Evolutionary conservation across 2,888 invertebrate genomes (phyloP), one percentile per base, ranked within the genome.

Genomic region (Stenurella melanura): DNA sequence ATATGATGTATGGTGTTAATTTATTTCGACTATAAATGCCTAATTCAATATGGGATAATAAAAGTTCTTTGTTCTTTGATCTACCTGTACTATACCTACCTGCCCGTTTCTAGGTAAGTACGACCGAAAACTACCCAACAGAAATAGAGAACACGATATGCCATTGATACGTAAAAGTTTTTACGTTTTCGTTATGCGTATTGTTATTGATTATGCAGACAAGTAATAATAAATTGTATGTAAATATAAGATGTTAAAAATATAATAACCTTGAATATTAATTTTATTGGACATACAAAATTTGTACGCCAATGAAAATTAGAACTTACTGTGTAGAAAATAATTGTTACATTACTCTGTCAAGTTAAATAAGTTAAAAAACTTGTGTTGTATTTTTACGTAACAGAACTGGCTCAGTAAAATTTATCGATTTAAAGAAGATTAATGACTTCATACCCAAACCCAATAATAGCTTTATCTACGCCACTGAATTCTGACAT

Each of bases 401-500:
- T 12, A 15, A 42, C 15, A 50, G 3, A 15, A 50, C 5, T 2
- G 1, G n/a, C 50, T 15, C 12, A 50, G 15, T 6, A 50, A 15
- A 42, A 42, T 42, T n/a, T 50, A 50, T 50, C n/a, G 50, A 50
- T 50, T 15, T 50, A 50, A 17, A 42, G 1, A 42, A 50, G n/a
- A n/a, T 50, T 50, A n/a, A 15, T 12, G n/a, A 50, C n/a, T 50
- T 7, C n/a, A 50, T 6, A 19, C n/a, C n/a, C 54, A 17, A n/a
- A 11, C 10, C 10, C 10, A 17, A 10, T 18, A 18, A 12, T 10
- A 9, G 10, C 11, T 18, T n/a, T 11, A 6, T 26, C 67, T 56
- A 56, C 67, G 72, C 61, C 15, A 54, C 79, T 79, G 80, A 12
- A 9, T 78, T 81, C 73, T 81, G 81, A 81, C 81, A 81, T 77